Evolutionary conservation across 2,888 invertebrate genomes (phyloP).

Genomic region (Leucozona laternaria): DNA sequence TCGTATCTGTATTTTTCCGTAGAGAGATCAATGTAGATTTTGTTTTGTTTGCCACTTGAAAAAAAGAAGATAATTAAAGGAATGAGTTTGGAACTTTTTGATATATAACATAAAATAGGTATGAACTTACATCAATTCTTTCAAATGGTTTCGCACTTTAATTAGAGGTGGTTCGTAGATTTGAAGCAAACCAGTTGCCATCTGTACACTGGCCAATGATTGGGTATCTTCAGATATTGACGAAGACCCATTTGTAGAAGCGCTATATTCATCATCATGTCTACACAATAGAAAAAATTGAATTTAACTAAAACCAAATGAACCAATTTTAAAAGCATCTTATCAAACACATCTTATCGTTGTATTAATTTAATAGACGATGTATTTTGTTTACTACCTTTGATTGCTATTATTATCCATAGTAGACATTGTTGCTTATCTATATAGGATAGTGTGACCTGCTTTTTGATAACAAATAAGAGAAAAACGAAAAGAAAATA

Average conservation of each 20-base stretch:
- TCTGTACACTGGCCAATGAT: conserved; percentile 78
- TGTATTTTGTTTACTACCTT: conserved; percentile 49
- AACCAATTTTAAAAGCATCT: background rate
- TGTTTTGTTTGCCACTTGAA: conserved; percentile 82
- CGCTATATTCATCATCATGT: conserved; percentile 29
- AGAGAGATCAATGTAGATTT: conserved; percentile 82
- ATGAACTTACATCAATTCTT: conserved; percentile 80
- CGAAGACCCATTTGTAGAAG: conserved; percentile 10
- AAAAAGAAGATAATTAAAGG: background rate
- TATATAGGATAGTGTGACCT: conserved; percentile 1
- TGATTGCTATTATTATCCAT: conserved; percentile 62
- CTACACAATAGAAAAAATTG: conserved; percentile 28
- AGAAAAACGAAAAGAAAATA: conserved; percentile 8
- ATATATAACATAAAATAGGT: too few relatives aligned
- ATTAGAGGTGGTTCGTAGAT: conserved; percentile 80
- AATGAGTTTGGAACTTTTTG: background rate
- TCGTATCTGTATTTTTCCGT: conserved; percentile 81
- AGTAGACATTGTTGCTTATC: conserved; percentile 54
- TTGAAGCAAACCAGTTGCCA: conserved; percentile 80
- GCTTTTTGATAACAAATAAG: conserved; percentile 21
- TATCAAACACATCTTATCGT: conserved; percentile 24
- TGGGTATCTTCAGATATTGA: conserved; percentile 33
- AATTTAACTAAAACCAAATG: conserved; percentile 18
- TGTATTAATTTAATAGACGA: background rate
- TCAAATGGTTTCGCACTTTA: conserved; percentile 79